Percentiles rank a stretch among this genome's conserved stretches.
phyloP scores from a whole-genome alignment of 1,140 invertebrate species.

The Neodiprion virginianus region DNA sequence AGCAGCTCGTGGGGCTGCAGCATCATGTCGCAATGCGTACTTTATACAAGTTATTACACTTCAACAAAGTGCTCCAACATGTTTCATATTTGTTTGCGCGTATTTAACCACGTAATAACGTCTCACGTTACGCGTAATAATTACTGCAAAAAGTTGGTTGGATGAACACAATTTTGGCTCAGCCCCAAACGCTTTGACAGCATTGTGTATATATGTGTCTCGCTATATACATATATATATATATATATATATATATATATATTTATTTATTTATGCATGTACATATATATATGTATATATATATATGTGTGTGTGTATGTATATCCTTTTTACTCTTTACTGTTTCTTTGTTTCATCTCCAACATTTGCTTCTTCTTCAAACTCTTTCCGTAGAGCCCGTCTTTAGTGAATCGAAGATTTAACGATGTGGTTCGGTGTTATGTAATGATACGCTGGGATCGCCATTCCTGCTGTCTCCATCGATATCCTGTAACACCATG shows the following conservation, averaged over 20 bases:
- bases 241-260: slow-evolving; percentile 9
- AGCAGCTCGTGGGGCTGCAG: slow-evolving; percentile 46
- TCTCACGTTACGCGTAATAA: neutral
- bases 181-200: slow-evolving; percentile 13
- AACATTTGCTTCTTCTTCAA: neutral
- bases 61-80: slow-evolving; percentile 16
- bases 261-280: neutral
- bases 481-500: slow-evolving; percentile 80
- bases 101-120: slow-evolving; percentile 10
- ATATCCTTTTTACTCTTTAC: slow-evolving; percentile 20
- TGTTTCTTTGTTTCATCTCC: slow-evolving; percentile 3
- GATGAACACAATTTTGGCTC: slow-evolving; percentile 29
- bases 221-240: slow-evolving; percentile 8
- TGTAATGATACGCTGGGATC: slow-evolving; percentile 89
- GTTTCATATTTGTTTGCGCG: too few relatives aligned
- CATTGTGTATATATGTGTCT: slow-evolving; percentile 21
- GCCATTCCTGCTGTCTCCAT: slow-evolving; percentile 90
- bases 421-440: slow-evolving; percentile 90
- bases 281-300: slow-evolving; percentile 15
- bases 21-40: slow-evolving; percentile 42
- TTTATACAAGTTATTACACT: slow-evolving; percentile 58
- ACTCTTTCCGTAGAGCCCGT: slow-evolving; percentile 32
- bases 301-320: slow-evolving; percentile 18
- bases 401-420: slow-evolving; percentile 88
- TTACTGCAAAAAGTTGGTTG: slow-evolving; percentile 4